Base-by-base conservation (phyloP, 2,797 vertebrate genomes). In the Nyctibius grandis region DNA sequence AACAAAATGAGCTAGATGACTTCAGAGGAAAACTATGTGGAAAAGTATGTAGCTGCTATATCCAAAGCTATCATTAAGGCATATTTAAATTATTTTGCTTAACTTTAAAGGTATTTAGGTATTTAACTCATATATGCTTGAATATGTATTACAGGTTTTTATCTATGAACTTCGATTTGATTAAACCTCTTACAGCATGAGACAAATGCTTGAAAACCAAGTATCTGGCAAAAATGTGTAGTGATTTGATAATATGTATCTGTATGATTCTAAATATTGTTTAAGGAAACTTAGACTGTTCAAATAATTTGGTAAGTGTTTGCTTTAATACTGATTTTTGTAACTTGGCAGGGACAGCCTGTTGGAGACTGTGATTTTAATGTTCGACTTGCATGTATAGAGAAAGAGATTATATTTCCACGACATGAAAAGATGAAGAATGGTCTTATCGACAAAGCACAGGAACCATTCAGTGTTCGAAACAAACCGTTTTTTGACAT, bases 401-500 rank as follows among this genome's bases (percentile, higher is more conserved):
- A 99, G 97, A 99, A 99, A 94, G 99, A 99, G 97, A 99, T 99
- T 6, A 99, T 99, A 97, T 98, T 97, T 92, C 99, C 99, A 44
- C 98, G 99, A 23, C 98, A 98, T 85, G 99, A 99, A 91, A 99
- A 99, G 98, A 99, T 99, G 98, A 99, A 99, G 97, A 98, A 88
- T 12, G 99, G 99, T 68, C 99, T 99, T 93, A 99, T 99, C 29
- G 99, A 99, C 98, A 99, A 99, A 98, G 97, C 98, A 85, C 99
- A 99, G 96, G 99, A 99, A 94, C 99, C 99, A 0, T 99, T 99
- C 96, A 98, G 99, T 88, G 99, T 99, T 97, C 98, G 99, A 95
- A 98, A 99, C 96, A 99, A 99, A 93, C 99, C 99, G 11, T 99
- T 99, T 98, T 99, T 99, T 34, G 99, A 99, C 96, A 99, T 99